Evolutionary conservation across 2,113 vertebrate species (phyloP).

Genomic region (Callipepla californica): DNA sequence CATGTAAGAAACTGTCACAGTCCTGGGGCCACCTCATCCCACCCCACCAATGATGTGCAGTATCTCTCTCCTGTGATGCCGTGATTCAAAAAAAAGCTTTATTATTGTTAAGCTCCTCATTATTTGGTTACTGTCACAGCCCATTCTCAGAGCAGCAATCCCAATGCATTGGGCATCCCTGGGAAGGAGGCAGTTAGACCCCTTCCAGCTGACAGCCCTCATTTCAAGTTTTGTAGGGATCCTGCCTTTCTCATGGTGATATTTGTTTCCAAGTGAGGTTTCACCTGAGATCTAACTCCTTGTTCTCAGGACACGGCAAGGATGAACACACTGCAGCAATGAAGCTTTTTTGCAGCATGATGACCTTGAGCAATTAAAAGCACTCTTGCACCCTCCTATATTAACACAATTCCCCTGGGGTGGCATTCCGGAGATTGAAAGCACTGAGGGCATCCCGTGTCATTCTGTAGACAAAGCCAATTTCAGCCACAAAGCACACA

Average conservation of each 20-base stretch:
- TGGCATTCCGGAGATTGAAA: constrained; percentile 53
- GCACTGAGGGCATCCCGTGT: background rate
- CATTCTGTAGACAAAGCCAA: background rate
- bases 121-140: background rate
- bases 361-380: accelerated
- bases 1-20: accelerated
- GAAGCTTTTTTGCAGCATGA: background rate
- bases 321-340: background rate
- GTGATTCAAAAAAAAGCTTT: accelerated
- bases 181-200: background rate
- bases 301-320: background rate
- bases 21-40: background rate
- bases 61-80: background rate
- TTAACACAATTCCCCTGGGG: background rate
- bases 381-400: constrained; percentile 23
- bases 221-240: background rate
- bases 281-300: constrained; percentile 17
- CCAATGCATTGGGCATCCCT: background rate
- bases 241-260: background rate
- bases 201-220: background rate
- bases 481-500: accelerated
- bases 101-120: accelerated
- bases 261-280: background rate
- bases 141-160: accelerated
- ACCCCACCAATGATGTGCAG: accelerated